These are phyloP conservation scores for Caenorhabditis angaria DNA, from an alignment of 2,888 invertebrate species.

Conservation along the genomic window DNA sequence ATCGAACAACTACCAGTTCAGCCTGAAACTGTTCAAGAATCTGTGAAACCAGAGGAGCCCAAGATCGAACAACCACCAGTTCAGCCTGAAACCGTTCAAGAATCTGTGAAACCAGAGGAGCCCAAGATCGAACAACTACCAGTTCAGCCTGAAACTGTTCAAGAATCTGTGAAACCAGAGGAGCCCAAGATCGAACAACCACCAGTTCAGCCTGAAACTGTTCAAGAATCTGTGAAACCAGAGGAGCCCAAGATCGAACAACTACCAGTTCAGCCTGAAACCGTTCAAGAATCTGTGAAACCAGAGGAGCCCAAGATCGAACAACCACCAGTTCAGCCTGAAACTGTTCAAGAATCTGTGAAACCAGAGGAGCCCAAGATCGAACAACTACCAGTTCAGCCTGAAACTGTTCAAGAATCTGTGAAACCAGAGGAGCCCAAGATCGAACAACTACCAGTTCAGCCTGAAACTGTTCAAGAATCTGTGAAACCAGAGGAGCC, in stretches of 20 bases:
- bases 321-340: constrained; percentile 4
- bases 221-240: constrained; percentile 12
- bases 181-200: constrained; percentile 13
- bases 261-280: constrained; percentile 6
- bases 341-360: constrained; percentile 8
- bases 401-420: background rate
- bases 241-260: constrained; percentile 10
- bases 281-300: constrained; percentile 10
- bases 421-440: background rate
- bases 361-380: constrained; percentile 8
- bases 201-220: constrained; percentile 13
- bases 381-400: constrained; percentile 10
- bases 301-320: constrained; percentile 12
- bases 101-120: background rate
- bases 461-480: constrained; percentile 13
- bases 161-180: constrained; percentile 7
- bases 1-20: background rate
- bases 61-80: constrained; percentile 15
- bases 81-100: background rate
- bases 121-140: constrained; percentile 1
- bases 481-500: constrained; percentile 22
- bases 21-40: background rate
- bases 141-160: constrained; percentile 6
- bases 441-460: background rate
- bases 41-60: constrained; percentile 7